Conservation (phyloP, 2,888 invertebrate species). For the Lomographa bimaculata region DNA sequence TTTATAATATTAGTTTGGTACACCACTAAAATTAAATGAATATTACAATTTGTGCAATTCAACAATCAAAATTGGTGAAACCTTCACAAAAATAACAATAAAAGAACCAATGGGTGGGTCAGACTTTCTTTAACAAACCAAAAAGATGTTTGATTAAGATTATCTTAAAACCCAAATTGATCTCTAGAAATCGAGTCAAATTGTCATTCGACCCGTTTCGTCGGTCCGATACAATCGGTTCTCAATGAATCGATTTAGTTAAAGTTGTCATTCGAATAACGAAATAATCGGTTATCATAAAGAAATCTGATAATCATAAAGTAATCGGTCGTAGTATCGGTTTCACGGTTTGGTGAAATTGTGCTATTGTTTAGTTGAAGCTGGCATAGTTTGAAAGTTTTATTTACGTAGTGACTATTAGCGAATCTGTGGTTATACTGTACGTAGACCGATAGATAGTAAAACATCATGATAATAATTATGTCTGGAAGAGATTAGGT, state of each 20-base stretch:
- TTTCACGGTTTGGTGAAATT: conserved; percentile 56
- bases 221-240: conserved; percentile 31
- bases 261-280: conserved; percentile 57
- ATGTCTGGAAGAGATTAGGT: too few species aligned
- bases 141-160: conserved; percentile 37
- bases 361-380: conserved; percentile 32
- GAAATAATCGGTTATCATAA: conserved; percentile 38
- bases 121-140: conserved; percentile 31
- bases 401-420: too few species aligned
- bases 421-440: too few species aligned
- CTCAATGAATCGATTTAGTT: conserved; percentile 44
- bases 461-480: too few species aligned
- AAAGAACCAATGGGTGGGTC: conserved; percentile 28
- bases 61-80: too few species aligned
- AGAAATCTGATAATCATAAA: conserved; percentile 40
- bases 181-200: conserved; percentile 35
- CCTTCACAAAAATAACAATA: too few species aligned
- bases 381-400: too few species aligned
- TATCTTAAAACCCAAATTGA: conserved; percentile 37
- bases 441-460: too few species aligned
- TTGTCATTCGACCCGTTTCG: conserved; percentile 32
- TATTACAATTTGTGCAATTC: too few species aligned
- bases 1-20: too few species aligned
- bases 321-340: conserved; percentile 60
- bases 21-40: too few species aligned